phyloP scores from a whole-genome alignment of 2,797 vertebrate genomes.

The Enteromius paludinosus region DNA sequence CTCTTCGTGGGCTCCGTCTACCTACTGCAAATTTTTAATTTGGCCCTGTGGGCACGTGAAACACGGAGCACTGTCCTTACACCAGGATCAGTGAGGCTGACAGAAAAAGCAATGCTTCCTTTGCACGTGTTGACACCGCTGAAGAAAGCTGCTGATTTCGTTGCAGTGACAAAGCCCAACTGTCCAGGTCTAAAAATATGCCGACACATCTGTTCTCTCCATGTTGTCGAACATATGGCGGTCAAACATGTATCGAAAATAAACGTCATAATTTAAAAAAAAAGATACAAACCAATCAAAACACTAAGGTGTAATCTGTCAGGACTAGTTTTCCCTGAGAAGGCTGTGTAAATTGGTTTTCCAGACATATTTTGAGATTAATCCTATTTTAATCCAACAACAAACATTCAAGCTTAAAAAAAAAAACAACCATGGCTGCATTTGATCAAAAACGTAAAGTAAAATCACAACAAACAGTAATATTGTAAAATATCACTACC shows the following conservation, averaged over 20 bases:
- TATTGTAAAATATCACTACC: background rate
- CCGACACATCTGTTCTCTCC: background rate
- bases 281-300: background rate
- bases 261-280: background rate
- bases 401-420: background rate
- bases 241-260: slow-evolving; percentile 4
- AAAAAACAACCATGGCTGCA: background rate
- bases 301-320: background rate
- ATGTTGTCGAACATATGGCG: slow-evolving; percentile 28
- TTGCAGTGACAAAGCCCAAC: slow-evolving; percentile 49
- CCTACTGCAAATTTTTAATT: slow-evolving; percentile 63
- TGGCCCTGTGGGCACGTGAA: slow-evolving; percentile 57
- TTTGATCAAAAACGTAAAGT: background rate
- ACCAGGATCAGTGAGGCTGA: slow-evolving; percentile 41
- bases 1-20: slow-evolving; percentile 49
- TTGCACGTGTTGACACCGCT: slow-evolving; percentile 37
- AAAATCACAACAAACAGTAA: background rate
- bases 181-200: slow-evolving; percentile 40
- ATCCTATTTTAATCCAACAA: background rate
- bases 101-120: slow-evolving; percentile 30
- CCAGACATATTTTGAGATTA: background rate
- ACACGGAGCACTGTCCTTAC: slow-evolving; percentile 36
- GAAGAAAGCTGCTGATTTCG: slow-evolving; percentile 37
- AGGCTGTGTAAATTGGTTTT: background rate
- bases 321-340: background rate